Evolutionary conservation across 2,113 vertebrate species (phyloP).

Genomic region (Rallus limicola): DNA sequence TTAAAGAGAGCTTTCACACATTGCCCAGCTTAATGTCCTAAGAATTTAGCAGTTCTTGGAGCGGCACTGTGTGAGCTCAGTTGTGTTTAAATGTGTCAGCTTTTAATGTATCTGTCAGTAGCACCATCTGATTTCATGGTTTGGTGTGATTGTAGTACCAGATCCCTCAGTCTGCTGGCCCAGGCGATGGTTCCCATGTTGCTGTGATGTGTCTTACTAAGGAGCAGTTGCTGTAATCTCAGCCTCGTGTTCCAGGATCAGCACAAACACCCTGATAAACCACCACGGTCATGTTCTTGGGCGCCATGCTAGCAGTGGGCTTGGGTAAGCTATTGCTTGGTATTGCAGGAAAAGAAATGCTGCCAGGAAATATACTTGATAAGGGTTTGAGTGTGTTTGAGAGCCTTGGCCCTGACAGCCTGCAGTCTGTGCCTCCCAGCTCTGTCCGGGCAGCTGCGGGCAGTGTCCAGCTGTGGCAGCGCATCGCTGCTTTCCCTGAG

Average conservation of each 20-base stretch:
- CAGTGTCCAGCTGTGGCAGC: rapidly evolving
- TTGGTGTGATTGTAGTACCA: neutral
- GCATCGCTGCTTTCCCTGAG: rapidly evolving
- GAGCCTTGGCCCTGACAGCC: neutral
- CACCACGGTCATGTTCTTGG: rapidly evolving
- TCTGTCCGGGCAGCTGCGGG: neutral
- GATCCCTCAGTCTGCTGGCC: neutral
- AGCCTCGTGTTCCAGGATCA: neutral
- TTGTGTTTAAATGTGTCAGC: neutral
- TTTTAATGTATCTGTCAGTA: neutral
- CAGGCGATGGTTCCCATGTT: neutral
- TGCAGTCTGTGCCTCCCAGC: neutral
- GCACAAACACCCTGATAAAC: neutral
- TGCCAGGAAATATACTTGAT: neutral
- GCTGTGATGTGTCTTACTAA: neutral
- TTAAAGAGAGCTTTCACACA: neutral
- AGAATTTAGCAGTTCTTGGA: neutral
- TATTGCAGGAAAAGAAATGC: neutral
- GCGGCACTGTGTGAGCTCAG: neutral
- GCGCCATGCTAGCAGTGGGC: neutral
- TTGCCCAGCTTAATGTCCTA: neutral
- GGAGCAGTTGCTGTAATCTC: rapidly evolving
- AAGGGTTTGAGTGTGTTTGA: rapidly evolving
- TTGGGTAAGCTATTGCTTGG: rapidly evolving
- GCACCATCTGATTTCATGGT: neutral